Base-by-base conservation (phyloP, 1,140 invertebrate genomes). In the Plectus sambesii region DNA sequence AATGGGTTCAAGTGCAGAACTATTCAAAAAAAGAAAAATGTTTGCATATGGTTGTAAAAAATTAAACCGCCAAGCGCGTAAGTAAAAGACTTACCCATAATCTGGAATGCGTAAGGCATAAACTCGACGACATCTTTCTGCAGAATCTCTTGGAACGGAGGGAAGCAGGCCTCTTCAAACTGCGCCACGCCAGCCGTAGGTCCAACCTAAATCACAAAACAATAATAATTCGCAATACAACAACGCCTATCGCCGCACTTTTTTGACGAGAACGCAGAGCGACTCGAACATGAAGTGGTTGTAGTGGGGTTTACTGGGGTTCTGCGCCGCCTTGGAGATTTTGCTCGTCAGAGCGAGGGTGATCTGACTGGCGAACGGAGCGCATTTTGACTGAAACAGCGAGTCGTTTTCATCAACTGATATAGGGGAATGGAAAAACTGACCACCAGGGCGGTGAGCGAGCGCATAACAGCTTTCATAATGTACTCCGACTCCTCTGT, bases 91-190 rank as follows among this genome's bases (percentile, higher is more conserved):
- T n/a, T n/a, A n/a, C n/a, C n/a, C n/a, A 96, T 73, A 66, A 98
- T 81, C 84, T 97, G 90, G 70, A 96, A 93, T 27, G 90, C 84
- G 71, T 97, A 96, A 1, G 90, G 90, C 70, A 93, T 82, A 75
- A 96, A 96, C 74, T 96, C 90, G 15, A 46, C 58, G 9, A 60
- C 20, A 41, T 60, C 43, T 6, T 49, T 55, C 22, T 40, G 40
- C 20, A 59, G 40, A 5, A 59, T 62, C 35, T 39, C 17, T 24
- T 61, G 53, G 19, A 59, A 40, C 24, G 61, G 44, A n/a, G 47
- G 57, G 20, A 59, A 48, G 23, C 60, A 29, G 26, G 53, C 43
- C 19, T 41, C 37, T 15, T 41, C 44, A 3, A 61, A n/a, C n/a
- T n/a, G n/a, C 17, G 36, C 36, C 46, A 20, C 33, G 43, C 2